A percentile compares a stretch with the other conserved stretches of the same genome.
These are phyloP conservation scores for Dicrostonyx torquatus DNA, from an alignment of 2,797 vertebrate species.

Conservation along the genomic window DNA sequence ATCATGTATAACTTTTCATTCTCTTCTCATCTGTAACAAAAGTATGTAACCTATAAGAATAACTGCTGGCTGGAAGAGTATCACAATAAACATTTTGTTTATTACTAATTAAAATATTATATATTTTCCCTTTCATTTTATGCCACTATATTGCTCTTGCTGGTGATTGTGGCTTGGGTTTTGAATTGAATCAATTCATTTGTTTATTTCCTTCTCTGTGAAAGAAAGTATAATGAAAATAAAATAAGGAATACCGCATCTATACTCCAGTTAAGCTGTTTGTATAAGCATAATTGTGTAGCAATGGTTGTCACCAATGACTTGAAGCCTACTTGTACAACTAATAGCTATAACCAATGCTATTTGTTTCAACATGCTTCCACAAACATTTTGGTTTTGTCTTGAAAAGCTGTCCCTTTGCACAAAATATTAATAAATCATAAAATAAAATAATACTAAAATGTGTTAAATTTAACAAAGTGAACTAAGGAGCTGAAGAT, in stretches of 20 bases:
- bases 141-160: neutral
- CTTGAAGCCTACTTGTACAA: neutral
- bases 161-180: neutral
- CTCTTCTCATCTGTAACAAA: neutral
- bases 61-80: neutral
- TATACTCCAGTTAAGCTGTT: neutral
- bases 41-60: neutral
- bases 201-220: neutral
- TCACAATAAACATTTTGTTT: neutral
- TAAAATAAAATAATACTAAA: neutral
- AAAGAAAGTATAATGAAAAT: neutral
- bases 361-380: neutral
- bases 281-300: neutral
- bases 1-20: neutral
- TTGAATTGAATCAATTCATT: neutral
- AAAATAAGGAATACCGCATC: neutral
- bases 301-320: neutral
- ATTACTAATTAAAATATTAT: neutral
- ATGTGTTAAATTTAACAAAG: neutral
- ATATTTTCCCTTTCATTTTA: neutral
- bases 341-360: neutral
- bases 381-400: neutral
- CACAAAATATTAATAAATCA: neutral
- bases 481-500: neutral
- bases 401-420: neutral